These are phyloP conservation scores for Speoplatyrhinus poulsoni DNA, from an alignment of 2,113 vertebrate species.

Conservation along the genomic window DNA sequence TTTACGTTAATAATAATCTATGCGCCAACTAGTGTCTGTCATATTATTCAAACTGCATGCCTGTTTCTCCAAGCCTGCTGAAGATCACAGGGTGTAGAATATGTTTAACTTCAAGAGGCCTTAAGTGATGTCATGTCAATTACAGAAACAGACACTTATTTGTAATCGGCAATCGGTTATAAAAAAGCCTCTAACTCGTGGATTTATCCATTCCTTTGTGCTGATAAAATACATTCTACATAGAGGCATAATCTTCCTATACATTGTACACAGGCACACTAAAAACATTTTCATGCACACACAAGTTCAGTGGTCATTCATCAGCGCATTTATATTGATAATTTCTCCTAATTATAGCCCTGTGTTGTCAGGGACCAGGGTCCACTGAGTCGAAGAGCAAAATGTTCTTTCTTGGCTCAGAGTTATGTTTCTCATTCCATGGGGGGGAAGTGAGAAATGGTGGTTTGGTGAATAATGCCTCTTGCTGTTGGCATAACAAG, in stretches of 20 bases:
- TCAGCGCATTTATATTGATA: slow-evolving; percentile 67
- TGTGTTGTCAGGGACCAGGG: slow-evolving; percentile 62
- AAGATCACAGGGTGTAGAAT: not conserved
- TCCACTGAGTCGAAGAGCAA: slow-evolving; percentile 43
- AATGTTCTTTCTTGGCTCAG: slow-evolving; percentile 56
- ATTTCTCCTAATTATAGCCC: slow-evolving; percentile 65
- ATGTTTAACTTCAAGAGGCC: not conserved
- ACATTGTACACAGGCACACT: slow-evolving; percentile 4
- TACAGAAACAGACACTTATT: slow-evolving; percentile 14
- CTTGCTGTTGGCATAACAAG: slow-evolving; percentile 68
- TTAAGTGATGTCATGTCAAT: slow-evolving; percentile 2
- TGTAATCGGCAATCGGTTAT: slow-evolving; percentile 13
- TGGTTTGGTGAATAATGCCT: slow-evolving; percentile 64
- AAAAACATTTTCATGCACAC: too few relatives aligned
- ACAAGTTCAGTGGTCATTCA: slow-evolving; percentile 41
- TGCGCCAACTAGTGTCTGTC: slow-evolving; percentile 20
- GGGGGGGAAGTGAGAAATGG: slow-evolving; percentile 48
- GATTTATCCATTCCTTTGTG: not conserved
- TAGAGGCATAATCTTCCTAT: slow-evolving; percentile 7
- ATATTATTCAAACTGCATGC: slow-evolving; percentile 44
- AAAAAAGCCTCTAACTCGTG: slow-evolving; percentile 5
- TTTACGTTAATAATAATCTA: slow-evolving; percentile 21
- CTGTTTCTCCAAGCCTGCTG: slow-evolving; percentile 6
- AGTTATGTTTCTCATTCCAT: slow-evolving; percentile 54
- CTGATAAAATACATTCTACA: not conserved